Base-by-base conservation (phyloP, 2,113 vertebrate species). In the Pangasianodon gigas region DNA sequence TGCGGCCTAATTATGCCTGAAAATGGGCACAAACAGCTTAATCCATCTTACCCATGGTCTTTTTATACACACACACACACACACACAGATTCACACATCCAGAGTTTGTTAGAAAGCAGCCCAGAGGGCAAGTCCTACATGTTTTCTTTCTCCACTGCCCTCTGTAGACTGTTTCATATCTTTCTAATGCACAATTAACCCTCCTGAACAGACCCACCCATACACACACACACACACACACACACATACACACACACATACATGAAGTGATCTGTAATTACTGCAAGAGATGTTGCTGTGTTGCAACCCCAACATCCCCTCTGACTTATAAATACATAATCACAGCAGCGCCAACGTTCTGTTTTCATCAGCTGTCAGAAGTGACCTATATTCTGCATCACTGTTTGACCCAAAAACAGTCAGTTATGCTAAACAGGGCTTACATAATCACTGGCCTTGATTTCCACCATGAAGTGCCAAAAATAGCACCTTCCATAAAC, bases 351-450 rank as follows among this genome's bases (percentile, higher is more conserved):
- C 94, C 89, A 93, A 93, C 95, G 94, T 96, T 95, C 93, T 93
- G 94, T 96, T 96, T 95, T 96, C 94, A 95, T 96, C 96, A 95
- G 94, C 94, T 96, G 95, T 96, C 95, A 96, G 89, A 95, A 96
- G 90, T 96, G 94, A 96, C 94, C 95, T 95, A 93, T 94, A 95
- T 96, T 95, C 93, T 92, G 91, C 94, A 92, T 96, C 94, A 93
- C 92, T 93, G 93, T 95, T 95, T 96, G 95, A 96, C 95, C 94
- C 93, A 95, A 95, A 96, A 94, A 92, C 92, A 85, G 89, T 95
- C 93, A 92, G 93, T 95, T 95, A 94, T 96, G 95, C 94, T 95
- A 95, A 96, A 94, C 93, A 94, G 89, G 84, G 90, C 92, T 96
- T 96, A 95, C 93, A 92, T 95, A 95, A 96, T 93, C 92, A 83